phyloP scores from a whole-genome alignment of 2,888 invertebrate genomes.

The Herminia tarsipennalis region DNA sequence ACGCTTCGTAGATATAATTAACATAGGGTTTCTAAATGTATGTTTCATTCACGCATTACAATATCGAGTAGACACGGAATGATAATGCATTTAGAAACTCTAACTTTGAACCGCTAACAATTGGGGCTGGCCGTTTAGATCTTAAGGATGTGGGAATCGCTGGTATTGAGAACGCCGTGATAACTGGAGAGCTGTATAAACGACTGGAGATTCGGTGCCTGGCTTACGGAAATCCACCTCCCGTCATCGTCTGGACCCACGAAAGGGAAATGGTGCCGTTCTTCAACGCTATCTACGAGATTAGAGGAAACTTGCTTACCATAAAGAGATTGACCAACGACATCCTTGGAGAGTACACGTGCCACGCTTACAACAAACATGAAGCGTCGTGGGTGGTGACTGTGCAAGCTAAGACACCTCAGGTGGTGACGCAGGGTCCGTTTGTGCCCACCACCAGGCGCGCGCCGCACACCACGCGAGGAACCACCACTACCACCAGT shows the following conservation, averaged over 20 bases:
- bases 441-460: conserved; percentile 38
- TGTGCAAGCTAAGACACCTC: conserved; percentile 90
- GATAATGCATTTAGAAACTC: conserved; percentile 51
- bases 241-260: conserved; percentile 94
- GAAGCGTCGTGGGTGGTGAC: conserved; percentile 91
- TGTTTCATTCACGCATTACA: conserved; percentile 16
- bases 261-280: conserved; percentile 90
- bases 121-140: conserved; percentile 75
- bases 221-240: conserved; percentile 92
- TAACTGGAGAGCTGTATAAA: conserved; percentile 89
- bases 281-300: conserved; percentile 88
- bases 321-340: conserved; percentile 89
- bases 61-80: conserved; percentile 13
- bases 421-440: conserved; percentile 75
- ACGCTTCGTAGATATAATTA: conserved; percentile 56
- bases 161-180: conserved; percentile 87
- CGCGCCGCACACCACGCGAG: conserved; percentile 36
- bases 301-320: conserved; percentile 90
- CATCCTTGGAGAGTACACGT: conserved; percentile 94
- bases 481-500: conserved; percentile 21
- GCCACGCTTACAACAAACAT: conserved; percentile 94
- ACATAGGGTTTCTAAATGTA: conserved; percentile 63
- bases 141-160: conserved; percentile 88
- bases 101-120: conserved; percentile 46
- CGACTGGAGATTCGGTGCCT: conserved; percentile 91